Base-by-base conservation (phyloP, 2,113 vertebrate genomes). In the Theristicus caerulescens region DNA sequence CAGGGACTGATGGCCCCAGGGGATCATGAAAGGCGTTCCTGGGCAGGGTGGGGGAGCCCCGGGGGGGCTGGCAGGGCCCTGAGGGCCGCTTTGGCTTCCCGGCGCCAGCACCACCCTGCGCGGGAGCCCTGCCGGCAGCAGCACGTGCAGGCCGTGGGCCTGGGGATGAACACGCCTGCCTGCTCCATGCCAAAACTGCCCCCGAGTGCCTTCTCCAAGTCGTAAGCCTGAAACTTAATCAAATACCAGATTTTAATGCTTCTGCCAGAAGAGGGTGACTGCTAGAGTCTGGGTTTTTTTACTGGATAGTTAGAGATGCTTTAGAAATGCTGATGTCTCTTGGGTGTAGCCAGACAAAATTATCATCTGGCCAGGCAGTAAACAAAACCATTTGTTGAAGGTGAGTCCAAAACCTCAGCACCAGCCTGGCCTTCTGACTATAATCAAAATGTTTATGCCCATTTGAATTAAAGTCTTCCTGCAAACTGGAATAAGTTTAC, bases 191-290 rank as follows among this genome's bases (percentile, higher is more conserved):
- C 0, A 1, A 58, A 36, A 34, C 69, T 40, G 42, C 61, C 69
- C 79, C 7, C 0, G 16, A 21, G 54, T 13, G 55, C 46, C 46
- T 70, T 13, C 54, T 58, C 64, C 29, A 42, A 57, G 38, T 58
- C 73, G 26, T 84, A 78, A 89, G 86, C 69, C 84, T 64, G 65
- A 82, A 66, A n/a, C 44, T 66, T 67, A 40, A 78, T 62, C 3
- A 1, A 89, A 74, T 55, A 46, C 13, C 8, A 2, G 52, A 38
- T 49, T 79, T 82, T 74, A 87, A 93, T 85, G 69, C 57, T 94
- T 93, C 85, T 96, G 78, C 82, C 61, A 74, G 90, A 85, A 85
- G 42, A 92, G 15, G 62, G 90, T 93, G 88, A 44, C 71, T 90
- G 82, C 66, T 61, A 40, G 74, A 54, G 21, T 78, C 93, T 91